phyloP scores from a whole-genome alignment of 2,797 vertebrate genomes.

The Hyperoplus lanceolatus region DNA sequence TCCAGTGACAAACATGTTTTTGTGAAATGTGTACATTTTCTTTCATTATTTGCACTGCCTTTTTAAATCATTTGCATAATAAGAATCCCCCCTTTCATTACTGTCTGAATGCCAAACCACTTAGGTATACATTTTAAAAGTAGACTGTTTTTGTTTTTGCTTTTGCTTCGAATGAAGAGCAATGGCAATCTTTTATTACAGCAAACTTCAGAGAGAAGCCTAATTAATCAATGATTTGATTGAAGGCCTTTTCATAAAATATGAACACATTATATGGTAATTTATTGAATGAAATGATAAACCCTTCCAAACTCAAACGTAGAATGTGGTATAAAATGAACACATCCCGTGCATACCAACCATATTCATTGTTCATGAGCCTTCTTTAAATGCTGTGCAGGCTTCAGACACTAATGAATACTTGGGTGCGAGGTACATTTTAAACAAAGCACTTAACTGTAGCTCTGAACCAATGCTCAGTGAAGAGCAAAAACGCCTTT shows the following conservation, averaged over 20 bases:
- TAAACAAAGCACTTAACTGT: slow-evolving; percentile 29
- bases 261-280: not conserved
- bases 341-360: not conserved
- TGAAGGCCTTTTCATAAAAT: not conserved
- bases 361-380: not conserved
- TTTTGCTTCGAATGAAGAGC: not conserved
- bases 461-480: slow-evolving; percentile 26
- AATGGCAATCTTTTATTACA: not conserved
- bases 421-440: slow-evolving; percentile 2
- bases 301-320: not conserved
- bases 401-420: slow-evolving; percentile 15
- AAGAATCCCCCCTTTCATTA: not conserved
- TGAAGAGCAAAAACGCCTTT: slow-evolving; percentile 27
- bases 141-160: not conserved
- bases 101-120: not conserved
- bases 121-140: not conserved
- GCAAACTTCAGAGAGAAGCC: not conserved
- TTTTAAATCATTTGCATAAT: not conserved
- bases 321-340: not conserved
- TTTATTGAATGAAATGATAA: slow-evolving; percentile 6
- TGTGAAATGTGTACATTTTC: not conserved
- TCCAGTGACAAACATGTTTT: not conserved
- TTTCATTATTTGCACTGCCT: not conserved
- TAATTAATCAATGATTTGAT: not conserved
- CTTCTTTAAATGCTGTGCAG: not conserved